Conservation (phyloP, 2,888 invertebrate species). For the Hyles lineata region DNA sequence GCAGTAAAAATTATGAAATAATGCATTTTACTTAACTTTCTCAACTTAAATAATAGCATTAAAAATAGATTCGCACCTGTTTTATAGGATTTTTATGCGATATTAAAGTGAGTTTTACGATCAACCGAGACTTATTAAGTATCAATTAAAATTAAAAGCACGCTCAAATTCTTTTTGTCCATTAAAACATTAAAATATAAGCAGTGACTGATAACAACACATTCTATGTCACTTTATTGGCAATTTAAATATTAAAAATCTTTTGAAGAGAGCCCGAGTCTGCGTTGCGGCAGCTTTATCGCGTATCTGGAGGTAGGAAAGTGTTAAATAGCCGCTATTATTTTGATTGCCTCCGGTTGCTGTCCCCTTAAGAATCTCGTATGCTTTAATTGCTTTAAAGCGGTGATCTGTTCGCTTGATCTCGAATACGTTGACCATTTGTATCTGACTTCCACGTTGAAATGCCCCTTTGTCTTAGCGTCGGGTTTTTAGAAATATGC, state of each 20-base stretch:
- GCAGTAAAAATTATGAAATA: constrained; percentile 23
- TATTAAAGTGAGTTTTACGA: constrained; percentile 21
- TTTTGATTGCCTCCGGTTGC: constrained; percentile 63
- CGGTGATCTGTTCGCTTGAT: constrained; percentile 50
- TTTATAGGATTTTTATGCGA: constrained; percentile 19
- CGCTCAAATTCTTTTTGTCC: constrained; percentile 25
- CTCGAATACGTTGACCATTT: constrained; percentile 58
- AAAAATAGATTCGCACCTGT: constrained; percentile 8
- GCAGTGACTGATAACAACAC: constrained; percentile 13
- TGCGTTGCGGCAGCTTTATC: constrained; percentile 51
- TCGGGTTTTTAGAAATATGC: constrained; percentile 45
- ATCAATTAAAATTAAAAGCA: constrained; percentile 25
- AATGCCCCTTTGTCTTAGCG: constrained; percentile 66
- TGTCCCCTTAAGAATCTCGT: constrained; percentile 62
- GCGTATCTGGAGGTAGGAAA: constrained; percentile 65
- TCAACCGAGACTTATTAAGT: constrained; percentile 11
- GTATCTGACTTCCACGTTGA: constrained; percentile 67
- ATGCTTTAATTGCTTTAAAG: constrained; percentile 31
- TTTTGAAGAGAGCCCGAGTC: not conserved
- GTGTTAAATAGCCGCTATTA: constrained; percentile 81
- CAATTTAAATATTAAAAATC: constrained; percentile 33
- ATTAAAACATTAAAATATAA: constrained; percentile 18
- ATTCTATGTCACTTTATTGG: constrained; percentile 39
- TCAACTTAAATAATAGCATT: constrained; percentile 23
- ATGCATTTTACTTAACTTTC: constrained; percentile 15